Evolutionary conservation across 2,888 invertebrate species (phyloP), one percentile per base, ranked within the genome.

Genomic region (Acrobasis suavella): DNA sequence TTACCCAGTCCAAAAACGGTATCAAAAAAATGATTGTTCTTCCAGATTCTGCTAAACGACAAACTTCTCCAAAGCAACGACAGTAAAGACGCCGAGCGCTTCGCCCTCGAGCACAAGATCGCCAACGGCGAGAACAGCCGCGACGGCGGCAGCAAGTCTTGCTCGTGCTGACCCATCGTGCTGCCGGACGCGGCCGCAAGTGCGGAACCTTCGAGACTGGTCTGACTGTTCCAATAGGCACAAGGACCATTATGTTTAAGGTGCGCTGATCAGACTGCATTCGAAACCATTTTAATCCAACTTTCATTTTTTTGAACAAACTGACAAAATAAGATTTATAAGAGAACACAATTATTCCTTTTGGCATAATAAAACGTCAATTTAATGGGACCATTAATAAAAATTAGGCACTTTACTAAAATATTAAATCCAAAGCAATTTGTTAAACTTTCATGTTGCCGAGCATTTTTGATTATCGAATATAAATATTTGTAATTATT

Each of bases 31-130:
- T 32, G 32, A 2, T 7, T 32, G 7, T 64, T 51, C 66, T 83
- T 80, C 3, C 88, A 96, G 96, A 96, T 96, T 83, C 94, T 96
- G 69, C 93, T 96, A 76, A 96, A 96, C 80, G 96, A 96, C 87
- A 95, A 95, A 86, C 85, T 96, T 71, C 94, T 96, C 75, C 95
- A 95, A 76, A 95, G 93, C 71, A 94, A 93, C 80, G 96, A 96
- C 73, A 93, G 87, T 80, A 94, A 93, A 78, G 96, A 96, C 73
- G 93, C 93, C 51, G 96, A 96, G 9, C 94, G 93, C 79, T 95
- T 96, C 81, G 94, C 94, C 50, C 87, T 96, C 65, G 95, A 94
- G 75, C 93, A 86, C 81, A 91, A 89, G 78, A 91, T 92, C 50
- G 91, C 91, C 8, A 92, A 92, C 71, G 90, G 92, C 12, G 89